Base-by-base conservation (phyloP, 2,888 invertebrate genomes). In the Ennomos quercinarius region DNA sequence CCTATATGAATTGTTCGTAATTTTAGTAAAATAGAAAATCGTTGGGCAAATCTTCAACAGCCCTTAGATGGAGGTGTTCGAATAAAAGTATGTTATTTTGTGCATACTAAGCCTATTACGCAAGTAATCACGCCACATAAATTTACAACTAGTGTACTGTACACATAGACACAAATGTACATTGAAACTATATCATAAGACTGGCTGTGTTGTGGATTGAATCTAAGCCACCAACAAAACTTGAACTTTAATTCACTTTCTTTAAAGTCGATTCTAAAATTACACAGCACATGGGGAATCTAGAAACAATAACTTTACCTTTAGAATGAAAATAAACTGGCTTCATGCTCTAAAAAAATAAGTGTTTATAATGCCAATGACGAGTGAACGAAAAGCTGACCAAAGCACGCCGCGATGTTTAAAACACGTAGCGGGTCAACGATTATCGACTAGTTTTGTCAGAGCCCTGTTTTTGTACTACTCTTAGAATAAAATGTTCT, bases 91-190 rank as follows among this genome's bases (percentile, higher is more conserved):
- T 47, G 52, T 57, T 51, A 74, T 71, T 77, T 84, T 81, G 87
- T 87, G 87, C 86, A 84, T 81, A 53, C 37, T 71, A 78, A 82
- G 77, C 78, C 83, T 83, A 84, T 67, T 71, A 80, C 81, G 84
- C 81, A 86, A 79, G 76, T 75, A 81, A 80, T 80, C 78, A 86
- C 80, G 85, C 80, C 78, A 86, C 80, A 74, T 76, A 83, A 83
- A n/a, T 81, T 76, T 81, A 84, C 71, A 75, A 77, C 74, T 78
- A 85, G 71, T 69, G 65, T 65, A 78, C 80, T 86, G 82, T 87
- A 86, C 86, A 85, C 76, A 80, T 73, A 71, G 63, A 79, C 81
- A 80, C 70, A 74, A 85, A 80, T 84, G 78, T 83, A 83, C 81
- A 82, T 71, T 68, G 71, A 76, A 74, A 82, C 61, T 68, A 73